phyloP scores from a whole-genome alignment of 2,888 invertebrate genomes.

The Nezara viridula region DNA sequence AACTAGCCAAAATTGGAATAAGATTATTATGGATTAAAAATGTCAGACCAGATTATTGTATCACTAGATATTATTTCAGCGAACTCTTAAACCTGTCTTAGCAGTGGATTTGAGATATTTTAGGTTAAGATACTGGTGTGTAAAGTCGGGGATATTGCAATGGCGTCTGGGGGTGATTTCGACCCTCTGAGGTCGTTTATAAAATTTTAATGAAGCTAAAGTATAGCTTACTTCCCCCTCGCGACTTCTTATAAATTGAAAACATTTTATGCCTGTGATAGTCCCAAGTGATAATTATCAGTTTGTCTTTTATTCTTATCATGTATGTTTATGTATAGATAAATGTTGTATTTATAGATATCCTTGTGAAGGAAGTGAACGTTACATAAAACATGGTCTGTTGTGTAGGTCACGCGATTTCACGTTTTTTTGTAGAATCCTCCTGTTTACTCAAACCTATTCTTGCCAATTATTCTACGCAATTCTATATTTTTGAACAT shows the following conservation, averaged over 20 bases:
- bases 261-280: background rate
- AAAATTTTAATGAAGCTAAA: slow-evolving; percentile 25
- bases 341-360: background rate
- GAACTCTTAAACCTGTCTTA: background rate
- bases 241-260: background rate
- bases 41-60: background rate
- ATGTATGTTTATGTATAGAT: background rate
- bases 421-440: background rate
- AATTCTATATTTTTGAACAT: background rate
- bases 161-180: background rate
- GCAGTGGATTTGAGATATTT: background rate
- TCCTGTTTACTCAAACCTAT: background rate
- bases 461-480: background rate
- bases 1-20: no score
- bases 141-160: background rate
- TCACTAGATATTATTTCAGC: background rate
- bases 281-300: background rate
- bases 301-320: background rate
- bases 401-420: background rate
- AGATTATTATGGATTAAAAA: background rate
- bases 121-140: background rate
- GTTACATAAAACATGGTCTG: background rate
- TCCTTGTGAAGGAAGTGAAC: background rate
- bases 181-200: background rate
- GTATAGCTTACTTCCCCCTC: background rate